Base-by-base conservation (phyloP, 2,797 vertebrate genomes). In the Labroides dimidiatus region DNA sequence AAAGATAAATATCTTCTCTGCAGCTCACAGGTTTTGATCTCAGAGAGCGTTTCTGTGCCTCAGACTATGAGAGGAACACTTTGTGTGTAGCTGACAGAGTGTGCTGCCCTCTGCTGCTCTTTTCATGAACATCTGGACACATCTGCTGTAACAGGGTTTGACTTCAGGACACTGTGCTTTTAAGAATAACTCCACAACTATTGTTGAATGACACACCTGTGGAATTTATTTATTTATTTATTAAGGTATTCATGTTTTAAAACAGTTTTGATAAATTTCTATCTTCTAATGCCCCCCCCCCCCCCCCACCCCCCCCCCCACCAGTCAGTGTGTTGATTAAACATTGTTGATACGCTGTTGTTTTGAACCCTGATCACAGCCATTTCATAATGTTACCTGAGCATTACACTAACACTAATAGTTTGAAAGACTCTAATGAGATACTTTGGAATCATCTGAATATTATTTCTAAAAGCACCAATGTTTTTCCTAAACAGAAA, bases 71-170 rank as follows among this genome's bases (percentile, higher is more conserved):
- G 63, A 27, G 55, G 27, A n/a, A 57, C n/a, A 20, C 44, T 58
- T 45, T 57, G 67, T 42, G 39, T 77, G 13, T 49, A 21, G 57
- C 57, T 20, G 75, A 84, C 49, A 85, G 87, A 62, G 67, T 85
- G 42, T 93, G 91, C 90, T 94, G 93, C 92, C 93, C 92, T 85
- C 93, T 93, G 48, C 84, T 90, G 93, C 60, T 72, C n/a, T 11
- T 20, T 51, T 41, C 5, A 19, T 48, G 67, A 78, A 91, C 62
- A 69, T 77, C 78, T 75, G 63, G 24, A 62, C 42, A 61, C 24
- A 23, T 77, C 48, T 52, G 36, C 45, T 17, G 12, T 52, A 33
- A 33, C 5, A 33, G 30, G 30, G 30, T 33, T 33, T 33, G 30
- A 33, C 30, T 33, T 33, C 1, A 1, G 4, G 30, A 27, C 24